Evolutionary conservation across 2,888 invertebrate genomes (phyloP).

Genomic region (Cosmia trapezina): DNA sequence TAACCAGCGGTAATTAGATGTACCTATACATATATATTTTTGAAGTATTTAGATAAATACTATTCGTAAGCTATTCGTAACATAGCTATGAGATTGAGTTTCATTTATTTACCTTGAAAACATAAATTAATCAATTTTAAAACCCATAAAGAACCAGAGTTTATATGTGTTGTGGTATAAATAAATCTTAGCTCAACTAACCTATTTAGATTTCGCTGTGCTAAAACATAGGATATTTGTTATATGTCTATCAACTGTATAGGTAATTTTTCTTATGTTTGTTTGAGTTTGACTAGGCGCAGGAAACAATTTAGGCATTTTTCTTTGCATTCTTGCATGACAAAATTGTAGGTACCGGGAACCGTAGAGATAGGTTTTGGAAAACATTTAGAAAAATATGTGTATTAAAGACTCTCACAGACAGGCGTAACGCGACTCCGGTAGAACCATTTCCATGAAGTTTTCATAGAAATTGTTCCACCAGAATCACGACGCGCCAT

Average conservation of each 20-base stretch:
- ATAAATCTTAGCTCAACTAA: conserved; percentile 7
- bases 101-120: conserved; percentile 31
- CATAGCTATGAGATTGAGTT: background rate
- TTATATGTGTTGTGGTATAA: background rate
- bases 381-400: background rate
- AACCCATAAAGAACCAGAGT: background rate
- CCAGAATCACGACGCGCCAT: background rate
- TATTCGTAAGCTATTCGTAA: background rate
- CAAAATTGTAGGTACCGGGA: no score
- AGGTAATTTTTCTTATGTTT: conserved; percentile 3
- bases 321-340: background rate
- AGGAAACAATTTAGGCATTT: background rate
- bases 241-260: conserved; percentile 23
- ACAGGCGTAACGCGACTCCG: background rate
- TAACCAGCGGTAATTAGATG: background rate
- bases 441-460: background rate
- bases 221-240: conserved; percentile 18
- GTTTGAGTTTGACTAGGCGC: background rate
- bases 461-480: background rate
- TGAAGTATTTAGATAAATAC: background rate
- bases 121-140: conserved; percentile 13
- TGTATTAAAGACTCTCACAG: background rate
- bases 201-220: background rate
- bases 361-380: background rate
- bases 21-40: background rate